phyloP scores from a whole-genome alignment of 30 jellyfish, hydroid and myxozoan species.

The Turritopsis rubra region DNA sequence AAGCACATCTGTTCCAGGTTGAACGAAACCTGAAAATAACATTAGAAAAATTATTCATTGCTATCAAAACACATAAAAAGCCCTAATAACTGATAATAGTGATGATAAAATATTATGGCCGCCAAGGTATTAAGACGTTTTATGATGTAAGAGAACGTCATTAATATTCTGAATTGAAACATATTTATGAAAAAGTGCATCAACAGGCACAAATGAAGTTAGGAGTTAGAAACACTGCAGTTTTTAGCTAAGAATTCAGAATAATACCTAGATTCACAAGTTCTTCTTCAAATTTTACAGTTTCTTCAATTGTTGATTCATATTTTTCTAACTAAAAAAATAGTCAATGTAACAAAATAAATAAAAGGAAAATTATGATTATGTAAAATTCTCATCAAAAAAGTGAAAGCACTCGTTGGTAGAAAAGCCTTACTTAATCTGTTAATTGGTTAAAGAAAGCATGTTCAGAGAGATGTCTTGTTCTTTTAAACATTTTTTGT shows the following conservation, averaged over 20 bases:
- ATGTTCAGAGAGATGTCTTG: no score
- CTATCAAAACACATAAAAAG: neutral
- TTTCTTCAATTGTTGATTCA: slow-evolving; percentile 33
- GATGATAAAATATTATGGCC: neutral
- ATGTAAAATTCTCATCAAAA: neutral
- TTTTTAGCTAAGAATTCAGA: no score
- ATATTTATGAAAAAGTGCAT: neutral
- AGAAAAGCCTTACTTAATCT: no score
- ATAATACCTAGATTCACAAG: slow-evolving; percentile 16
- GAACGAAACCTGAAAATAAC: slow-evolving; percentile 45
- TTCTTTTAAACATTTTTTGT: no score
- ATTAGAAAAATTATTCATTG: neutral
- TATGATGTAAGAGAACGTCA: no score
- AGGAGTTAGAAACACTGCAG: no score
- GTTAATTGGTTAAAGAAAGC: no score
- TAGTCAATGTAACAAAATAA: neutral
- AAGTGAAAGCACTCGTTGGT: no score
- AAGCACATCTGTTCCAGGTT: slow-evolving; percentile 34
- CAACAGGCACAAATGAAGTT: no score
- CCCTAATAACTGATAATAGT: neutral
- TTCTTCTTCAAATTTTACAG: slow-evolving; percentile 19
- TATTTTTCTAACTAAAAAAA: slow-evolving; percentile 49
- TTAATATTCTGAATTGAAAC: neutral
- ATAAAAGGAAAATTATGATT: neutral
- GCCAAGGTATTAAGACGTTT: no score